A percentile compares a stretch with the other conserved stretches of the same genome.
Conservation (phyloP, 2,113 vertebrate genomes). For the Mola mola region DNA sequence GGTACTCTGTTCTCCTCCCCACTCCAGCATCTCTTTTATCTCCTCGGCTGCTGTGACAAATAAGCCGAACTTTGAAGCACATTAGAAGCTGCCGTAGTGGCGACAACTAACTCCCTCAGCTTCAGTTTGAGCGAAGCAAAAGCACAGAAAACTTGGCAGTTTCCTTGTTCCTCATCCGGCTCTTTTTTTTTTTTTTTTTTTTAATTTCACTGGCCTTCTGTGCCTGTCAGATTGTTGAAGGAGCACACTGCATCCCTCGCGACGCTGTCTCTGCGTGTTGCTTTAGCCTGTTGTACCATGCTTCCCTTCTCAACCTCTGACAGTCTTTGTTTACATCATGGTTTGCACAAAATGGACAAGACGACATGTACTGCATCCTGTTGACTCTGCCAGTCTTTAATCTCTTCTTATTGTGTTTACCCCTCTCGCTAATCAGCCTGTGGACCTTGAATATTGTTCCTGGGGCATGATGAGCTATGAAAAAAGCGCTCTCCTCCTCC, state of each 20-base stretch:
- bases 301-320: conserved; percentile 27
- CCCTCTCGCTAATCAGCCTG: not conserved
- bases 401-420: conserved; percentile 3
- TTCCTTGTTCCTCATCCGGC: conserved; percentile 12
- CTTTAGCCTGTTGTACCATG: conserved; percentile 31
- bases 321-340: conserved; percentile 74
- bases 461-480: conserved; percentile 7
- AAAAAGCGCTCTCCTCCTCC: conserved; percentile 21
- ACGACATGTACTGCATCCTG: conserved; percentile 22
- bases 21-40: not conserved
- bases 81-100: conserved; percentile 67
- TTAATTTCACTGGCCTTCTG: conserved; percentile 46
- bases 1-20: conserved; percentile 51
- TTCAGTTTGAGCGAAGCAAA: conserved; percentile 51
- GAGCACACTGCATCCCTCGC: conserved; percentile 52
- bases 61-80: conserved; percentile 68
- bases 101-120: conserved; percentile 52
- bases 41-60: conserved; percentile 43
- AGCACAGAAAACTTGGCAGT: conserved; percentile 74
- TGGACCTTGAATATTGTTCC: conserved; percentile 23
- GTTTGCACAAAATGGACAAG: conserved; percentile 77
- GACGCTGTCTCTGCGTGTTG: conserved; percentile 24
- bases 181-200: no score
- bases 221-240: conserved; percentile 70
- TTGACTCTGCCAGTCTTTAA: not conserved